These are phyloP conservation scores for Cyprinella venusta DNA, from an alignment of 2,797 vertebrate genomes.

Conservation along the genomic window DNA sequence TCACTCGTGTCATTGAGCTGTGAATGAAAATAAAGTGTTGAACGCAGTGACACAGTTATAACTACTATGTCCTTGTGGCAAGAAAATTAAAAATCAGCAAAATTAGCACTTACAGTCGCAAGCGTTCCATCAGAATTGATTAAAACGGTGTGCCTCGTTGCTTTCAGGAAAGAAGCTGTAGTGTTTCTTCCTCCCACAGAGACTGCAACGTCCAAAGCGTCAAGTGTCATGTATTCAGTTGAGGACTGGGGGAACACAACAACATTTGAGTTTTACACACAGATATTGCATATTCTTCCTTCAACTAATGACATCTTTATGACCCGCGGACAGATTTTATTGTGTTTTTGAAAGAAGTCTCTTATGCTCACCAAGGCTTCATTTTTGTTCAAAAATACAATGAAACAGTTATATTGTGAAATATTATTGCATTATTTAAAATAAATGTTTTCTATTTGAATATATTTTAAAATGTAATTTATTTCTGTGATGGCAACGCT, in stretches of 20 bases:
- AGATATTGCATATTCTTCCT: neutral
- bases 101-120: neutral
- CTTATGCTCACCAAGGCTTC: neutral
- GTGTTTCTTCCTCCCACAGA: rapidly evolving
- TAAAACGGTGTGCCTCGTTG: slow-evolving; percentile 60
- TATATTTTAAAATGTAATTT: neutral
- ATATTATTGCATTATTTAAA: neutral
- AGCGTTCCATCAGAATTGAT: slow-evolving; percentile 38
- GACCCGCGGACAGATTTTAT: no score
- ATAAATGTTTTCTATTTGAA: neutral
- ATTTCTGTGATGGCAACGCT: neutral
- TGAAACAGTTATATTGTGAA: neutral
- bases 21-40: neutral
- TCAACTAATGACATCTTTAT: neutral
- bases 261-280: no score
- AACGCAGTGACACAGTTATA: neutral
- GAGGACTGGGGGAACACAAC: slow-evolving; percentile 59
- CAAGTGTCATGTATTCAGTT: slow-evolving; percentile 63
- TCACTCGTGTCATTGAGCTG: slow-evolving; percentile 63
- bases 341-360: neutral
- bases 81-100: neutral
- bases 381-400: neutral
- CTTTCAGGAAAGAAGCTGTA: neutral
- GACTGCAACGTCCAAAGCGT: rapidly evolving
- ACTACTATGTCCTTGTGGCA: neutral